Evolutionary conservation across 2,113 vertebrate species (phyloP), one percentile per base, ranked within the genome.

Genomic region (Bos taurus): DNA sequence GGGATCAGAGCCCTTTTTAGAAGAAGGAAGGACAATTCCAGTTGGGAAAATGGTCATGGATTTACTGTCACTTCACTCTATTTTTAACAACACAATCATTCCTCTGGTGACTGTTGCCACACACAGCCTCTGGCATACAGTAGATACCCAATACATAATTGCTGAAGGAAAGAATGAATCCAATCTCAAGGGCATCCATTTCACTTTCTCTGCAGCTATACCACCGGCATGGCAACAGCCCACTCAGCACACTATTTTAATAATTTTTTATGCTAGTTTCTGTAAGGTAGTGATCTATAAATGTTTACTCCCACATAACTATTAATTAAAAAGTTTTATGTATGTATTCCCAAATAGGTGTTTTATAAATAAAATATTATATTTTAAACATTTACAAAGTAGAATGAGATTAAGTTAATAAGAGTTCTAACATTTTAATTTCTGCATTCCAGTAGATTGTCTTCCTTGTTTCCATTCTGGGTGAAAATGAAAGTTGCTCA

Each of bases 161-260:
- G 82, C 64, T 52, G 26, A 93, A 97, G 96, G 88, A 97, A 98
- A 96, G 95, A 82, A 95, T 52, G 78, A 93, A 89, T 90, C 59
- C 40, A 91, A 1, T 97, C 94, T 96, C 74, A 56, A 43, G 74
- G 85, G 64, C 46, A 74, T 82, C 52, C 14, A 13, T 78, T 96
- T 95, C 57, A 54, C 80, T 97, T 97, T 91, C 91, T 97, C 97
- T 91, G 91, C 77, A 97, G 96, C 94, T 74, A 82, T 7, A 86
- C 56, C 60, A 83, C 21, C 0, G 33, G 67, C 89, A 89, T 80
- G 86, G 26, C 67, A 91, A 80, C 14, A 71, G 81, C 43, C 40
- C 19, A 48, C 40, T 85, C 43, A 94, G 80, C 7, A 59, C 21
- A 48, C 84, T 97, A 78, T 83, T 93, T 97, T 56, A 59, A 97